These are phyloP conservation scores for Hydroisotoma schaefferi DNA, from an alignment of 2,888 invertebrate genomes.

Conservation along the genomic window DNA sequence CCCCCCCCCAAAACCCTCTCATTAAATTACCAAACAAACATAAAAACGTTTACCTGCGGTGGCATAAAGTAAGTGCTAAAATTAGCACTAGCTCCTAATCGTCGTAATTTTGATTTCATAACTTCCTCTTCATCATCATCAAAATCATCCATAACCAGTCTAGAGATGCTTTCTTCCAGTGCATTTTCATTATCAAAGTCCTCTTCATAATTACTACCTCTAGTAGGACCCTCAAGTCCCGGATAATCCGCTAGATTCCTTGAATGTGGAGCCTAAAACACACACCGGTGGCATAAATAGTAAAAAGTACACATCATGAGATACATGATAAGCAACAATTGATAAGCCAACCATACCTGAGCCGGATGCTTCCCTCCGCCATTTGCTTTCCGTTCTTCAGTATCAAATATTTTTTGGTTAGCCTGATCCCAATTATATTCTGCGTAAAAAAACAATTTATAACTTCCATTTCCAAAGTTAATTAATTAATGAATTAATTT, in stretches of 20 bases:
- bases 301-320: too few species aligned
- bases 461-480: not conserved
- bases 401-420: constrained; percentile 29
- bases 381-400: too few species aligned
- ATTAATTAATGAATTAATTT: not conserved
- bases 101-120: constrained; percentile 36
- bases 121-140: constrained; percentile 44
- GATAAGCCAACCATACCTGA: too few species aligned
- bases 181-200: constrained; percentile 45
- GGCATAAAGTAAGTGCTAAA: constrained; percentile 44
- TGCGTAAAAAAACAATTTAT: constrained; percentile 10
- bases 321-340: too few species aligned
- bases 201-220: constrained; percentile 32
- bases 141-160: constrained; percentile 51
- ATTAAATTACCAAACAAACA: not conserved
- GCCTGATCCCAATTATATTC: constrained; percentile 43
- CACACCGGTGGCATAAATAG: too few species aligned
- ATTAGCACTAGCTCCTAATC: constrained; percentile 34
- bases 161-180: constrained; percentile 51
- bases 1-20: not conserved
- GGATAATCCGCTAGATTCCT: too few species aligned
- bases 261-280: too few species aligned
- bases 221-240: too few species aligned
- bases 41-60: constrained; percentile 36
- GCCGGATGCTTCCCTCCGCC: too few species aligned